Evolutionary conservation across 1,140 invertebrate species (phyloP).

Genomic region (Centruroides vittatus): DNA sequence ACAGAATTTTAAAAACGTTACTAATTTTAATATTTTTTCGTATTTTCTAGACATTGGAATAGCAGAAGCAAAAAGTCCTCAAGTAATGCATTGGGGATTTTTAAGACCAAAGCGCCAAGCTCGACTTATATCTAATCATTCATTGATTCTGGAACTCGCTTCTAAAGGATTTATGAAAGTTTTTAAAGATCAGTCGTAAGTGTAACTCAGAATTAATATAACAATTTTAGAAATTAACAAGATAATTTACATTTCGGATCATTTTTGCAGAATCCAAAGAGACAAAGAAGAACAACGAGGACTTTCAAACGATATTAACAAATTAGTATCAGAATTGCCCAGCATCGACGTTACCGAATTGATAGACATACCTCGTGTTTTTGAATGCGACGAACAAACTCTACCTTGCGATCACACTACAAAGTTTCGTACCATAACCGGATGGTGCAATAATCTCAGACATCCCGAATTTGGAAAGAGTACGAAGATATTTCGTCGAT

Average conservation of each 20-base stretch:
- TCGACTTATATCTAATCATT: constrained; percentile 63
- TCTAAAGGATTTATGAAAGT: constrained; percentile 6
- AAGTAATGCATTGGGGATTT: constrained; percentile 47
- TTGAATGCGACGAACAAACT: constrained; percentile 13
- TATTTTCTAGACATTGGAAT: constrained; percentile 23
- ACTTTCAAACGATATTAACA: constrained; percentile 19
- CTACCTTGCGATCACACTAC: constrained; percentile 59
- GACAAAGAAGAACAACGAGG: no score
- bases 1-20: no score
- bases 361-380: constrained; percentile 25
- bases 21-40: background rate
- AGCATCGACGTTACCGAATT: constrained; percentile 32
- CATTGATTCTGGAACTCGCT: constrained; percentile 70
- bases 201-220: background rate
- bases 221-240: background rate
- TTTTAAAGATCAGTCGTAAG: background rate
- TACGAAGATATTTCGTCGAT: constrained; percentile 61
- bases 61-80: constrained; percentile 48
- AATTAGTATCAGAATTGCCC: constrained; percentile 29
- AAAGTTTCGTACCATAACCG: constrained; percentile 59
- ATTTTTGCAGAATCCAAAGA: background rate
- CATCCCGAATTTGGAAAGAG: constrained; percentile 69
- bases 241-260: background rate
- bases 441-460: constrained; percentile 83
- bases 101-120: constrained; percentile 72